A percentile compares a stretch with the other conserved stretches of the same genome.
phyloP scores from a whole-genome alignment of 2,113 vertebrate species.

The Rhinoderma darwinii region DNA sequence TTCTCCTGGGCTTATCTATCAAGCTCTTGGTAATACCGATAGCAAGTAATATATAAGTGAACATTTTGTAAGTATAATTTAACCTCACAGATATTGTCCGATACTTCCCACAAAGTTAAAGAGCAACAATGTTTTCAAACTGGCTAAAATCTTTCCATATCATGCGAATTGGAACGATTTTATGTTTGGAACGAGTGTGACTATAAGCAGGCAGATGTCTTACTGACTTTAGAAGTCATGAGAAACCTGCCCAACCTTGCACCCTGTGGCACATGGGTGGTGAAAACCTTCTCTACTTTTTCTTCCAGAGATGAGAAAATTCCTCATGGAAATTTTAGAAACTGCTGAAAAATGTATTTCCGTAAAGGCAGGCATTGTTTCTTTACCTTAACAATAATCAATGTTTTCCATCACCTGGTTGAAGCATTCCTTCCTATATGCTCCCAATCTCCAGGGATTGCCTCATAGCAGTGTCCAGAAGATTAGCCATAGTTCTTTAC shows the following conservation, averaged over 20 bases:
- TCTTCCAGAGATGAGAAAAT: too few species aligned
- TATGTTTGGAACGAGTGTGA: not conserved
- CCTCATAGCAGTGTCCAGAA: too few species aligned
- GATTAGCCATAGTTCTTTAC: too few species aligned
- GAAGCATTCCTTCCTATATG: not conserved
- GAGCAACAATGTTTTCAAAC: not conserved
- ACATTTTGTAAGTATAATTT: slow-evolving; percentile 39
- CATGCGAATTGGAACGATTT: not conserved
- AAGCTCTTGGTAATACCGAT: slow-evolving; percentile 25
- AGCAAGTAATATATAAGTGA: slow-evolving; percentile 22
- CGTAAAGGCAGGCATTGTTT: too few species aligned
- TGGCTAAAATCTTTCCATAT: not conserved
- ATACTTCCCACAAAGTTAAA: not conserved
- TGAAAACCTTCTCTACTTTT: too few species aligned
- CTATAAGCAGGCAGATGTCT: not conserved
- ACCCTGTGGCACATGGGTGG: too few species aligned
- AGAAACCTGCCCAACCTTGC: too few species aligned
- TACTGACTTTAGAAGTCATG: not conserved
- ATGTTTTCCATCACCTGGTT: not conserved
- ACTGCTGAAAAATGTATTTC: too few species aligned
- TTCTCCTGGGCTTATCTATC: slow-evolving; percentile 41
- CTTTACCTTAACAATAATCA: not conserved
- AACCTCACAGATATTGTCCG: slow-evolving; percentile 10
- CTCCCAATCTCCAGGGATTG: not conserved
- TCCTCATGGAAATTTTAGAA: too few species aligned